Evolutionary conservation across 2,888 invertebrate genomes (phyloP).

Genomic region (Stegana nigrithorax): DNA sequence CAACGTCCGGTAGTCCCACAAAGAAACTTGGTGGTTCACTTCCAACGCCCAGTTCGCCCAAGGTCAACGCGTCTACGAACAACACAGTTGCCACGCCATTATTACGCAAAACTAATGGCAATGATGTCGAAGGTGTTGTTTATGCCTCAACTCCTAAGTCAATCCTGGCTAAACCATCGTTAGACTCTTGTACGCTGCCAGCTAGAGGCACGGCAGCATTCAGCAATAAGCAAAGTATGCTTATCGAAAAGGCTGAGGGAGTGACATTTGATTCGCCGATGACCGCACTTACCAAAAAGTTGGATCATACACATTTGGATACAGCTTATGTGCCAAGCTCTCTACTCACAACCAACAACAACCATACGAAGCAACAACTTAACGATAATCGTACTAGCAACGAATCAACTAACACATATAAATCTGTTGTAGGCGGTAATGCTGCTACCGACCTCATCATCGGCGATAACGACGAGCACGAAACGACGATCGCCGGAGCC

Average conservation of each 20-base stretch:
- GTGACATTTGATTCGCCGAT: conserved; percentile 57
- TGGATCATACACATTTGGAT: conserved; percentile 40
- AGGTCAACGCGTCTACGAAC: conserved; percentile 26
- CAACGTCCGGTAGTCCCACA: conserved; percentile 35
- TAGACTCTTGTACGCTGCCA: not conserved
- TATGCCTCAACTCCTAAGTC: conserved; percentile 15
- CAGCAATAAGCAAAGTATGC: conserved; percentile 31
- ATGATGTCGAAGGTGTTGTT: conserved; percentile 20
- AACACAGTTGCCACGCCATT: not conserved
- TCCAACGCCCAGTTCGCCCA: conserved; percentile 39
- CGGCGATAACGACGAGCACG: conserved; percentile 1
- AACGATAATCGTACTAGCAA: not conserved
- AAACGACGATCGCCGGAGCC: conserved; percentile 6
- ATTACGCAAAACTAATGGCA: not conserved
- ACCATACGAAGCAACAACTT: conserved; percentile 24
- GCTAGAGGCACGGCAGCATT: conserved; percentile 48
- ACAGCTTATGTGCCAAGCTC: not conserved
- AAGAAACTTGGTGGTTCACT: conserved; percentile 29
- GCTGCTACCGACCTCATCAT: conserved; percentile 13
- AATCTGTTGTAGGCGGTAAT: conserved; percentile 19
- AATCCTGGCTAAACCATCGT: not conserved
- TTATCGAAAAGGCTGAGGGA: conserved; percentile 13
- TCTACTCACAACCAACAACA: conserved; percentile 37
- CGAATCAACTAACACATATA: conserved; percentile 6
- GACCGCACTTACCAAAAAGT: conserved; percentile 57